A percentile compares a stretch with the other conserved stretches of the same genome.
These are phyloP conservation scores for Asarcornis scutulata DNA, from an alignment of 2,113 vertebrate species.

Conservation along the genomic window DNA sequence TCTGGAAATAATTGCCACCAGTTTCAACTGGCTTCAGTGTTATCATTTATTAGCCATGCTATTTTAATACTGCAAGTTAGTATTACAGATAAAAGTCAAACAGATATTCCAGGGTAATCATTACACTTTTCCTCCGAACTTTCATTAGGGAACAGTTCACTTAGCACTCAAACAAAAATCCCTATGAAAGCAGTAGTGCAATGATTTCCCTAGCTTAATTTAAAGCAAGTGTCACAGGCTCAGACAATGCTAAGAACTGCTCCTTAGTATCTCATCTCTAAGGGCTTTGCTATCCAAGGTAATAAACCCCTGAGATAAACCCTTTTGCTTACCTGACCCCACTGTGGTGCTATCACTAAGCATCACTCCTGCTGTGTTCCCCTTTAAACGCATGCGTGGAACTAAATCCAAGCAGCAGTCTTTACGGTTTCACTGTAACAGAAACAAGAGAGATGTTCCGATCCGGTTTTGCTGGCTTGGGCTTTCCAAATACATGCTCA, in stretches of 20 bases:
- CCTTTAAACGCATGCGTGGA: background rate
- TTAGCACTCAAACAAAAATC: background rate
- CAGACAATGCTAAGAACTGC: background rate
- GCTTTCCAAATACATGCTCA: background rate
- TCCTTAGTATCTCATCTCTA: background rate
- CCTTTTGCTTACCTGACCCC: background rate
- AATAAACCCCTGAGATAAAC: background rate
- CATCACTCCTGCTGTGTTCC: background rate
- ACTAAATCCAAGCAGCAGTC: background rate
- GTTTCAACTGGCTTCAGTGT: background rate
- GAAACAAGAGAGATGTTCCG: background rate
- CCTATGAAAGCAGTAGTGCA: rapidly evolving
- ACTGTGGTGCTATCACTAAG: background rate
- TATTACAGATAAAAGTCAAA: background rate
- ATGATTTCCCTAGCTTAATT: background rate
- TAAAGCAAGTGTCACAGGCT: background rate
- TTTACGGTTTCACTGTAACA: background rate
- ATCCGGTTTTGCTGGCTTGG: rapidly evolving
- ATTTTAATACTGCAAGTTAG: background rate
- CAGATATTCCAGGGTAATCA: background rate
- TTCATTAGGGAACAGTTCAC: background rate
- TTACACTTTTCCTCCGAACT: background rate
- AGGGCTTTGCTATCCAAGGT: background rate
- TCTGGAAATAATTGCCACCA: background rate
- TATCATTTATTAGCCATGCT: background rate